phyloP scores from a whole-genome alignment of 2,888 invertebrate genomes.

The Zootermopsis nevadensis region DNA sequence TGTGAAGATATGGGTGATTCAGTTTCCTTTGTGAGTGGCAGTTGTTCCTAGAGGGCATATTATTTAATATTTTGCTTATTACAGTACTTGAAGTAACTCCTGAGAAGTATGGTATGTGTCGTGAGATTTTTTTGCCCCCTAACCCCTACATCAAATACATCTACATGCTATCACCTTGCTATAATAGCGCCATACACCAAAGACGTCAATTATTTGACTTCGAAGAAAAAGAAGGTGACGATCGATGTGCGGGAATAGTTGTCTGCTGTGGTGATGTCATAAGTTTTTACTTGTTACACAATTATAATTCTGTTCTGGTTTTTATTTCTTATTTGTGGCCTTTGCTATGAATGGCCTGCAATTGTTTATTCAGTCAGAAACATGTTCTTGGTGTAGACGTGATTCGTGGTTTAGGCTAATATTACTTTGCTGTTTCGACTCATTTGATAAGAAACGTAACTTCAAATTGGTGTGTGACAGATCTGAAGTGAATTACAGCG shows the following conservation, averaged over 20 bases:
- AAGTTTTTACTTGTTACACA: not conserved
- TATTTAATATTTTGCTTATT: too few species aligned
- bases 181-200: not conserved
- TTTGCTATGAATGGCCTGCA: slow-evolving; percentile 1
- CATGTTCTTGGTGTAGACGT: not conserved
- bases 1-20: too few species aligned
- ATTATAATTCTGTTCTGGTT: not conserved
- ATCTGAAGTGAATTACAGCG: not conserved
- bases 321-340: not conserved
- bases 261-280: not conserved
- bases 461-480: not conserved
- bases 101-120: too few species aligned
- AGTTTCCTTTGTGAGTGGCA: too few species aligned
- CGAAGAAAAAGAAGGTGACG: not conserved
- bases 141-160: too few species aligned
- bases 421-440: not conserved
- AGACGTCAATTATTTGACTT: too few species aligned
- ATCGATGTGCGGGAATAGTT: not conserved
- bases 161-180: too few species aligned
- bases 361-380: not conserved
- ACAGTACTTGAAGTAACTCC: too few species aligned
- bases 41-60: too few species aligned
- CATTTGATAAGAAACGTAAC: not conserved
- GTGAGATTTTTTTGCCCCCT: too few species aligned
- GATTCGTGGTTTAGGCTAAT: not conserved